A percentile compares a stretch with the other conserved stretches of the same genome.
These are phyloP conservation scores for Stegodyphus mimosarum DNA, from an alignment of 1,140 invertebrate species.

Conservation along the genomic window DNA sequence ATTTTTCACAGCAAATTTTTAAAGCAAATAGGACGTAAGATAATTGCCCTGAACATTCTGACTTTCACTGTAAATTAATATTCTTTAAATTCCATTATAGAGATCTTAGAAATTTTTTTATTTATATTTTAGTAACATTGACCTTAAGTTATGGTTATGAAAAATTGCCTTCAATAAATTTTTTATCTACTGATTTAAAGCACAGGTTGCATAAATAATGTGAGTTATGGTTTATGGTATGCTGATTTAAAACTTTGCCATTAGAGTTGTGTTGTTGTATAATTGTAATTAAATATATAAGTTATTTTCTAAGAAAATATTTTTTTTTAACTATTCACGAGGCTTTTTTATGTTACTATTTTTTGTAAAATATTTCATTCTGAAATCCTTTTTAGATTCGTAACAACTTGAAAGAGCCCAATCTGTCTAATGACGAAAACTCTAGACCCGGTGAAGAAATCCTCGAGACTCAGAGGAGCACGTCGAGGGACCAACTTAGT, in stretches of 20 bases:
- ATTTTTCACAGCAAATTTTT: too few species aligned
- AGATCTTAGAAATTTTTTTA: too few species aligned
- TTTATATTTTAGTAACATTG: too few species aligned
- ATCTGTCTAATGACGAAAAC: constrained; percentile 48
- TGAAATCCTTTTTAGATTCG: neutral
- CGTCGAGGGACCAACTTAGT: constrained; percentile 57
- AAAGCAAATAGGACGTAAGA: too few species aligned
- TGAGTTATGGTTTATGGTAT: neutral
- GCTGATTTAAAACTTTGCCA: neutral
- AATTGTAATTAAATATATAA: neutral
- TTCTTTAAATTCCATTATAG: too few species aligned
- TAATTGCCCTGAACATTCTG: too few species aligned
- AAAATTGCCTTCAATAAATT: too few species aligned
- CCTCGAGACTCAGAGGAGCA: constrained; percentile 40
- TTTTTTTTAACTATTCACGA: neutral
- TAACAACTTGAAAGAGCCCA: constrained; percentile 40
- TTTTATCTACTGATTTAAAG: too few species aligned
- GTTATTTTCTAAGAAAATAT: neutral
- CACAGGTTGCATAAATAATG: too few species aligned
- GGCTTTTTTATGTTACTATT: neutral
- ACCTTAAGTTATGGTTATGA: too few species aligned
- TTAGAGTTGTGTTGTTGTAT: neutral
- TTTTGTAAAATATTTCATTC: neutral
- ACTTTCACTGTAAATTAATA: too few species aligned
- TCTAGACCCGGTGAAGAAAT: constrained; percentile 58